Percentiles rank a stretch among this genome's conserved stretches.
These are phyloP conservation scores for Neogale vison DNA, from an alignment of 2,113 vertebrate species.

Conservation along the genomic window DNA sequence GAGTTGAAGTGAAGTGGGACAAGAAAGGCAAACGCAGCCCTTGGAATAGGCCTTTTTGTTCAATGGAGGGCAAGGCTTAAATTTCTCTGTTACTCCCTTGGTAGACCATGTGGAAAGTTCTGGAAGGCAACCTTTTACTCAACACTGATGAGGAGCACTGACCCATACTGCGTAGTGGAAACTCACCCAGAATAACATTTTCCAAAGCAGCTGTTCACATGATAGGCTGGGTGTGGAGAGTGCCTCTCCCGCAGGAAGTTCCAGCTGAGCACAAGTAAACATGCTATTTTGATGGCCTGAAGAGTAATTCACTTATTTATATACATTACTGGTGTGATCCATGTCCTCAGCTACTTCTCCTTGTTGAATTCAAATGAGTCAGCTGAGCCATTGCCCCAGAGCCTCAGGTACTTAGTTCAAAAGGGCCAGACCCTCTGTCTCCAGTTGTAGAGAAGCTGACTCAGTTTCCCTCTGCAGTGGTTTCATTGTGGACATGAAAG, in stretches of 20 bases:
- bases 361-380: background rate
- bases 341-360: background rate
- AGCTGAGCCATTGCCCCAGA: background rate
- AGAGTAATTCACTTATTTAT: background rate
- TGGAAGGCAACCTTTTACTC: background rate
- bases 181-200: background rate
- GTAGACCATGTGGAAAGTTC: background rate
- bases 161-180: background rate
- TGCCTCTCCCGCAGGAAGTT: conserved; percentile 1
- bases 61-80: background rate
- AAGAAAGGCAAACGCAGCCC: background rate
- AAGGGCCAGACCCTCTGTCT: background rate
- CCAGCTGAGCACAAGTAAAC: background rate
- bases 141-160: background rate
- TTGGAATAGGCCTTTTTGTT: background rate
- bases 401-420: background rate
- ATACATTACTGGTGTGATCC: background rate
- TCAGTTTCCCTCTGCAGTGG: background rate
- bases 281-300: background rate
- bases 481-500: fast-evolving
- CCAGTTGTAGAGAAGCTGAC: background rate
- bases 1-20: background rate
- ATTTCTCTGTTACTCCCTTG: background rate
- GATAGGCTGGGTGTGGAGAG: background rate
- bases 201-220: background rate